Conservation (phyloP, 2,797 vertebrate species). For the Falco concolor region DNA sequence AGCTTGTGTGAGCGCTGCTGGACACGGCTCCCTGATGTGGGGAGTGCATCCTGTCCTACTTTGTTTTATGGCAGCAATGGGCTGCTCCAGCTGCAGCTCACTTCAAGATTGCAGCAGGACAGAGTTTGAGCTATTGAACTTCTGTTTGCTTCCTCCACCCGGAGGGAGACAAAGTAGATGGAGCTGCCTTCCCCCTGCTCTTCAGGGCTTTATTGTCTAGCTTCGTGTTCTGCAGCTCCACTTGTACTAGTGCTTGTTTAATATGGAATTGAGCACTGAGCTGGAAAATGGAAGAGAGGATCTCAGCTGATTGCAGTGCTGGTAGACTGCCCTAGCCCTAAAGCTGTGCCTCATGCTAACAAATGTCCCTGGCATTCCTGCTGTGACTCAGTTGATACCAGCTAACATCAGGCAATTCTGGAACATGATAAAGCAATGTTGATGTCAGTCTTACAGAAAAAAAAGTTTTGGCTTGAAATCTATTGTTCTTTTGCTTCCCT, state of each 20-base stretch:
- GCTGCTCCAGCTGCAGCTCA: neutral
- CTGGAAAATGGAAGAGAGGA: conserved; percentile 58
- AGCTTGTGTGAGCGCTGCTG: neutral
- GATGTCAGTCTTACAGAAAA: neutral
- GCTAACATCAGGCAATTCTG: conserved; percentile 38
- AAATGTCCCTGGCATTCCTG: conserved; percentile 41
- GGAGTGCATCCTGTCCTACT: neutral
- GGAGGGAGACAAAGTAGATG: neutral
- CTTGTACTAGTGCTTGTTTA: conserved; percentile 46
- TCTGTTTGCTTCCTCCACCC: conserved; percentile 18
- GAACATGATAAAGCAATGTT: neutral
- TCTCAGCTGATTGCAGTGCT: conserved; percentile 49
- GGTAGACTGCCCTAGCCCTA: conserved; percentile 61
- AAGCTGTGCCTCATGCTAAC: conserved; percentile 51
- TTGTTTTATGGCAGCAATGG: neutral
- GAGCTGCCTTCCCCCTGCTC: conserved; percentile 15
- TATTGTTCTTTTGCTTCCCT: neutral
- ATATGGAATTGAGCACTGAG: conserved; percentile 59
- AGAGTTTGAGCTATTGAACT: conserved; percentile 19
- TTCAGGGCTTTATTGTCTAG: conserved; percentile 32
- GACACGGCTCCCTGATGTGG: neutral
- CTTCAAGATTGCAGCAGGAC: neutral
- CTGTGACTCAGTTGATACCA: conserved; percentile 1
- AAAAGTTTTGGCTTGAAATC: neutral
- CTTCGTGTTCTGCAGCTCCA: conserved; percentile 12